Percentiles rank a stretch among this genome's conserved stretches.
Evolutionary conservation across 1,140 invertebrate species (phyloP).

Genomic region (Hyles euphorbiae): DNA sequence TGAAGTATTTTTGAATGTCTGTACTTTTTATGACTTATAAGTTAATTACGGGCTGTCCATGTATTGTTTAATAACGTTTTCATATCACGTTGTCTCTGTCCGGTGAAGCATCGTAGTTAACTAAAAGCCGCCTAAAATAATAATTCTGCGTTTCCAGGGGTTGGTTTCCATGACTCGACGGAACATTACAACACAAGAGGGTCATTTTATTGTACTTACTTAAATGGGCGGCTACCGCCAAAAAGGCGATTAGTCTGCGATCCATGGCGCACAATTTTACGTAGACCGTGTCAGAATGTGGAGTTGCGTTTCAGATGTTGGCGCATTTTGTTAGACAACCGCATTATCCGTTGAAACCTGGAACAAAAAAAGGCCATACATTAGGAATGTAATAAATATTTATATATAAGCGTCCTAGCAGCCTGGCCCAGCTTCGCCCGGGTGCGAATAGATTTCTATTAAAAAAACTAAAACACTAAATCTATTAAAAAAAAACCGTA

Average conservation of each 20-base stretch:
- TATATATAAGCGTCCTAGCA: too few relatives aligned
- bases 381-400: too few relatives aligned
- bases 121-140: slow-evolving; percentile 11
- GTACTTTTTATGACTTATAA: too few relatives aligned
- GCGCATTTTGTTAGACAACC: slow-evolving; percentile 13
- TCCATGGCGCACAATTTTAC: slow-evolving; percentile 35
- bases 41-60: too few relatives aligned
- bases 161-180: slow-evolving; percentile 6
- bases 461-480: too few relatives aligned
- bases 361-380: slow-evolving; percentile 9
- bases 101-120: not conserved
- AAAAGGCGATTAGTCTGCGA: slow-evolving; percentile 34
- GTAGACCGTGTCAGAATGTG: slow-evolving; percentile 4
- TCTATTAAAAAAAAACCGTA: too few relatives aligned
- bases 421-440: too few relatives aligned
- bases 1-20: too few relatives aligned
- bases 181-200: not conserved
- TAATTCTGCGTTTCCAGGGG: slow-evolving; percentile 1
- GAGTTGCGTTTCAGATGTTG: not conserved
- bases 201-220: slow-evolving; percentile 44
- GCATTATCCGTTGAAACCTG: slow-evolving; percentile 15
- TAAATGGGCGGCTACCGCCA: slow-evolving; percentile 47
- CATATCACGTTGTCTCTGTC: not conserved
- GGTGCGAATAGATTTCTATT: too few relatives aligned
- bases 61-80: too few relatives aligned